Base-by-base conservation (phyloP, 2,888 invertebrate species). In the Dolichopus griseipennis region DNA sequence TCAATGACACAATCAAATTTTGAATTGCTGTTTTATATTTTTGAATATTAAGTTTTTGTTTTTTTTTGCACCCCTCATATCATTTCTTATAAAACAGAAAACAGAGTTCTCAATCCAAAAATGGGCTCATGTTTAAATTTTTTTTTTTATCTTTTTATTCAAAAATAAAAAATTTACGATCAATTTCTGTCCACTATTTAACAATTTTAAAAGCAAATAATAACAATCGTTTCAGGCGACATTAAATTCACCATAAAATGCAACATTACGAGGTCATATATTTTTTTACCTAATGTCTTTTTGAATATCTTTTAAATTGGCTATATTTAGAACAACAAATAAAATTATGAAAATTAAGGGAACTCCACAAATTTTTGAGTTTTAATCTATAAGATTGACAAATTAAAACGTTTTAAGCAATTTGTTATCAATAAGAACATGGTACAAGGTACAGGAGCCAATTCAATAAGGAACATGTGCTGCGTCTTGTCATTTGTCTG, bases 121-220 rank as follows among this genome's bases (percentile, higher is more conserved):
- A 52, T 52, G 52, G 18, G 15, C 15, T 52, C 12, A 10, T 43
- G 12, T 43, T 9, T 3, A 7, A 12, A 52, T 52, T 15, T 52
- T 52, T 52, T 52, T 18, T 52, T 15, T 6, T 41, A 41, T 41
- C 15, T 2, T 9, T 41, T 41, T 41, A 15, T 41, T 41, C 41
- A 15, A 12, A 9, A 41, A 27, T 5, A 27, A 27, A 27, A 61
- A 63, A 63, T 63, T 63, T 63, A 63, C 27, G 63, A 27, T 63
- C 63, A 63, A 63, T 63, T 63, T 63, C 27, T 63, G 63, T 63
- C 63, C 63, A 63, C 63, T 63, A 63, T 63, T 63, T 63, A 63
- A 27, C 63, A 63, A 63, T 63, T 63, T 5, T 63, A 63, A 63
- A 63, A 27, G 63, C 27, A 22, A 63, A 63, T 27, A 27, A 63